Base-by-base conservation (phyloP, 2,113 vertebrate species). In the Rhagologus leucostigma region DNA sequence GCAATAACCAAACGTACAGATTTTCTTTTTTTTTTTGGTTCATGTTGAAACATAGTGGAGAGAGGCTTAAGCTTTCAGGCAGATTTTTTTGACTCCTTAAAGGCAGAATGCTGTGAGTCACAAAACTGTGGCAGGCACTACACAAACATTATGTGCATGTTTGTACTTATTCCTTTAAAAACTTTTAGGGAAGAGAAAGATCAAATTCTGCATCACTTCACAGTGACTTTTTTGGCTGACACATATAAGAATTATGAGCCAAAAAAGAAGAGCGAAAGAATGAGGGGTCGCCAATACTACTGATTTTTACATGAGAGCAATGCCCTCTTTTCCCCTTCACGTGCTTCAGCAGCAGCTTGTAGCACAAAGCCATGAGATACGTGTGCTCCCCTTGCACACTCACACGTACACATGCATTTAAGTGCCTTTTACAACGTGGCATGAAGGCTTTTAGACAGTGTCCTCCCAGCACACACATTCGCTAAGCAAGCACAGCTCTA, bases 1-100 rank as follows among this genome's bases (percentile, higher is more conserved):
- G 37, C 88, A 86, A 23, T 70, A 86, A 78, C 73, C 2, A 42
- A 95, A 77, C 13, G 20, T 79, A 76, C 20, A 65, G 52, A n/a
- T 26, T n/a, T 33, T 67, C 11, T 41, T 5, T 33, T 81, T 50
- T 59, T 35, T 56, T 65, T 20, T 8, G 22, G 2, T 16, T 16
- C 19, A 17, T 32, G 3, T 75, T 68, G 22, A 41, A 75, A 33
- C 4, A 2, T 52, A 74, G 55, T 15, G 15, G 56, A 55, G 75
- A 73, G 67, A 82, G 22, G 30, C 55, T 92, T 80, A 37, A 77
- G 70, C 49, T 86, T 84, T 52, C 74, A 77, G 42, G 27, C 33
- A 69, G 69, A 79, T 87, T 89, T 90, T 84, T 95, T 87, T 91
- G 41, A 92, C 68, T 93, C 68, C 60, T 89, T 74, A 75, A 89